Evolutionary conservation across 2,888 invertebrate genomes (phyloP), one percentile per base, ranked within the genome.

Genomic region (Alloscopus bannaensis): DNA sequence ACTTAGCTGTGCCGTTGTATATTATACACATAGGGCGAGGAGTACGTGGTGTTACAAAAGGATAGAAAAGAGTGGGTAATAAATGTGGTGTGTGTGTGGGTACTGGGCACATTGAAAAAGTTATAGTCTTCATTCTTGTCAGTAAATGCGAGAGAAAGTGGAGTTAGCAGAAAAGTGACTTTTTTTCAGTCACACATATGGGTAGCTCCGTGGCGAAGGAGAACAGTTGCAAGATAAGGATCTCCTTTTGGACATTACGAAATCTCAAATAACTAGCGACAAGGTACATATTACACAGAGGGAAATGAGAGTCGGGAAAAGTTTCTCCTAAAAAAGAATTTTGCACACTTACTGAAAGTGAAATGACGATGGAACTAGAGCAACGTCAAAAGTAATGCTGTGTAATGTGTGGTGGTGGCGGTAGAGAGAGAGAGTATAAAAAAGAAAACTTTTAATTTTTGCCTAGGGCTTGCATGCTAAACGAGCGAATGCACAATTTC

Each of bases 401-500:
- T n/a, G n/a, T n/a, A n/a, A n/a, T n/a, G n/a, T n/a, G n/a, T n/a
- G n/a, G n/a, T n/a, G n/a, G 52, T 8, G 52, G 47, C 18, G n/a
- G 57, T 57, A 29, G 26, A 18, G 29, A 40, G 36, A 65, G 62
- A 55, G 50, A 72, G 29, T 24, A 28, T 45, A 29, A 8, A 65
- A 65, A 65, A 22, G 28, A 65, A 65, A 55, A 28, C 20, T 77
- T 76, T 77, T 77, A 70, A 77, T 77, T 77, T 77, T 77, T 64
- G 77, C 70, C 77, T 45, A 65, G 62, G 60, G 76, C 77, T 62
- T 77, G 70, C 70, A 77, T 77, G 70, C 70, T 26, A 70, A 70
- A 64, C 69, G 45, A 64, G 55, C 29, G 68, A 70, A 70, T 77
- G 77, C 70, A 77, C 69, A 77, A 64, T 70, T 77, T 42, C 69